Evolutionary conservation across 1,140 invertebrate species (phyloP), one percentile per base, ranked within the genome.

Genomic region (Rhagoletis pomonella): DNA sequence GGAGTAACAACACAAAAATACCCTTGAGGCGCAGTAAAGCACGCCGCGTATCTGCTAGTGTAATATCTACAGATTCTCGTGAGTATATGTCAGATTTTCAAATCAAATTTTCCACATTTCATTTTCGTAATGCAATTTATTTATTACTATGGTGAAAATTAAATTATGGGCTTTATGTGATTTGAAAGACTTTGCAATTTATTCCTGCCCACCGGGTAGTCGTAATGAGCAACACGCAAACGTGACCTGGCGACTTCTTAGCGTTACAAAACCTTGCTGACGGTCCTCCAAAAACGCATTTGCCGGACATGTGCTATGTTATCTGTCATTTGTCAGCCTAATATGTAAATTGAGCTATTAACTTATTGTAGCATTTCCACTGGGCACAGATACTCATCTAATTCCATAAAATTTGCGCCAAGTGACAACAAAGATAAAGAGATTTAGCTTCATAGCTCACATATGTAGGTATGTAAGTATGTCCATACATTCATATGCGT

Each of bases 341-440:
- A 67, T 4, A 67, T 59, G n/a, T 60, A 87, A 69, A 87, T 81
- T 81, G 73, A 29, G 44, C 47, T 81, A 81, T 81, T 81, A 81
- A 81, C 6, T 19, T 81, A 81, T 73, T 73, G 29, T 47, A 17
- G 42, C 17, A 73, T 50, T 6, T 39, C 64, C 64, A 67, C 1
- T 17, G 29, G 6, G 19, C 7, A 1, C 47, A 55, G 2, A 58
- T n/a, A 10, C 19, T 81, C 47, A 50, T 29, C 9, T 7, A 29
- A 58, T n/a, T 55, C 44, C 6, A 19, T 55, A 5, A 55, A 19
- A 81, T 19, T 55, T 67, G 50, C n/a, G 17, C 73, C 50, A 42
- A 73, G 42, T 73, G 14, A 9, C 14, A 14, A 2, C 10, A 12
- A 73, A n/a, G n/a, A 39, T 47, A 47, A 73, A 73, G 39, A 69